Evolutionary conservation across 2,888 invertebrate genomes (phyloP).

Genomic region (Meghimatium bilineatum): DNA sequence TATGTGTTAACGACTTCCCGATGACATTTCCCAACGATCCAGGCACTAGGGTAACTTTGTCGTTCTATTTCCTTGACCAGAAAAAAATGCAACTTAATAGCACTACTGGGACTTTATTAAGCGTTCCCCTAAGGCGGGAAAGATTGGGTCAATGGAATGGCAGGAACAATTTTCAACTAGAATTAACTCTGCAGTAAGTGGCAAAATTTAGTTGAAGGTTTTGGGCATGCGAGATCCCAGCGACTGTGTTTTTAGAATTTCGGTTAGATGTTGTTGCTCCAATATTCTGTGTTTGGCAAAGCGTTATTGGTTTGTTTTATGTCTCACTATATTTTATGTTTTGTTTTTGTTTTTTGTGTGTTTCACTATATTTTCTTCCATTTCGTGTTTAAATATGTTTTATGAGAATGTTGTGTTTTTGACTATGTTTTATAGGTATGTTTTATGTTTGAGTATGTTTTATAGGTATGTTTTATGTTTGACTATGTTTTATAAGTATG

Average conservation of each 20-base stretch:
- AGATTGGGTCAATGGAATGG: slow-evolving; percentile 3
- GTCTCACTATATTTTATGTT: too few species aligned
- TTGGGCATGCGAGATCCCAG: background rate
- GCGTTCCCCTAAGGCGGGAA: background rate
- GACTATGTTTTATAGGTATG: too few species aligned
- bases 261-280: background rate
- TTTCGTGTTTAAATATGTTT: too few species aligned
- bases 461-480: too few species aligned
- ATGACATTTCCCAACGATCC: background rate
- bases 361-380: too few species aligned
- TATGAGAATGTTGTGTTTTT: too few species aligned
- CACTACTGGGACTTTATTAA: slow-evolving; percentile 9
- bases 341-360: too few species aligned
- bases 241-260: background rate
- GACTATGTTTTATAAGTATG: too few species aligned
- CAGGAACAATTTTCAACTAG: background rate
- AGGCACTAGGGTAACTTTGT: background rate
- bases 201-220: slow-evolving; percentile 4
- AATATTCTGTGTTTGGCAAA: background rate
- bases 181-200: slow-evolving; percentile 21
- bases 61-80: background rate
- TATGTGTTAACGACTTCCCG: background rate
- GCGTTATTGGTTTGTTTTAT: too few species aligned
- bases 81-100: slow-evolving; percentile 17
- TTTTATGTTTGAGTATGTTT: too few species aligned